Base-by-base conservation (phyloP, 2,113 vertebrate genomes). In the Tachuris rubrigastra region DNA sequence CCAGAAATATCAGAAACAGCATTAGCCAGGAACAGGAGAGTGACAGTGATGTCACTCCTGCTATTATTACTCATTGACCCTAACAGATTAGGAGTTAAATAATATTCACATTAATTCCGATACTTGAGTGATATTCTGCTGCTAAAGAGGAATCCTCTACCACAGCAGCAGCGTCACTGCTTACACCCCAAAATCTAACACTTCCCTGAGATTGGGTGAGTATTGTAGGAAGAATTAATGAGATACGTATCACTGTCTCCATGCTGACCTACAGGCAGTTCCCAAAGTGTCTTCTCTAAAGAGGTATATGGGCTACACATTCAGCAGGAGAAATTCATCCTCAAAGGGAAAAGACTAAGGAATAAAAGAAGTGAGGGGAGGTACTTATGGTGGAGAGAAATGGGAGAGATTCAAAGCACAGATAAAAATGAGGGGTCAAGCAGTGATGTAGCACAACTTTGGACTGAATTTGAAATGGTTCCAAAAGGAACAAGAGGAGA, bases 361-460 rank as follows among this genome's bases (percentile, higher is more conserved):
- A 90, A 88, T 6, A 30, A 53, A 75, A 78, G 42, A 31, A 88
- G 23, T 21, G 4, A 75, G 18, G 14, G 9, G 8, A 75, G 60
- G 30, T n/a, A 59, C 50, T 68, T 42, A 33, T 14, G 18, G 25
- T 1, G 0, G 31, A 87, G 47, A 79, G 10, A 63, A 87, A 78
- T 16, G 42, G 68, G 58, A 85, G 47, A 81, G 24, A 37, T 30
- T 58, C 37, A 73, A 86, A 89, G 65, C 35, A 81, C 25, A 62
- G 33, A 41, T 52, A 79, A 90, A 92, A 77, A 14, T 16, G 20
- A 83, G 24, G 27, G 21, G 28, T 46, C 79, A 86, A 80, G 35
- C 52, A 78, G 21, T 35, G 66, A 85, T 0, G 0, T 2, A 67
- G 21, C 8, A 3, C 25, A 80, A 4, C 60, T 50, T 50, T n/a